Evolutionary conservation across 2,797 vertebrate genomes (phyloP).

Genomic region (Threskiornis aethiopicus): DNA sequence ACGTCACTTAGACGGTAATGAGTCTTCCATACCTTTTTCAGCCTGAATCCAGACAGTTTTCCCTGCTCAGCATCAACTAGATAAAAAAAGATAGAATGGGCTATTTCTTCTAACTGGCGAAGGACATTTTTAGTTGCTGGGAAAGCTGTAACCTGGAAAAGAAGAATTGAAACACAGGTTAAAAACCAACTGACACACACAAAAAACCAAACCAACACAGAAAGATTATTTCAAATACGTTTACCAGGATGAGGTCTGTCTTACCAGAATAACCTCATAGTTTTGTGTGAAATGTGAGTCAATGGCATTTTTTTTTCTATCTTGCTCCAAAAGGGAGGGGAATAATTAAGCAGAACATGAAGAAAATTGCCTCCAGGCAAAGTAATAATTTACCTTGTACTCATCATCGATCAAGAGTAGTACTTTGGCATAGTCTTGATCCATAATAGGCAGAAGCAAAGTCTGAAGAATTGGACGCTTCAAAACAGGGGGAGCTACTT

Average conservation of each 20-base stretch:
- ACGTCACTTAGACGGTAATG: no score
- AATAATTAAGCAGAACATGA: not conserved
- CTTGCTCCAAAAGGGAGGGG: not conserved
- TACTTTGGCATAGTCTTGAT: slow-evolving; percentile 96
- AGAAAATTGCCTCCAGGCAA: not conserved
- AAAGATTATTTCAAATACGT: not conserved
- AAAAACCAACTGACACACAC: not conserved
- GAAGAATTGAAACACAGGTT: not conserved
- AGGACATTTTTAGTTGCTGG: slow-evolving; percentile 93
- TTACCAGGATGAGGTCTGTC: not conserved
- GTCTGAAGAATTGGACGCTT: slow-evolving; percentile 90
- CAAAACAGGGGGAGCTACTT: slow-evolving; percentile 85
- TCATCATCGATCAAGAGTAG: slow-evolving; percentile 91
- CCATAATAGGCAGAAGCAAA: slow-evolving; percentile 91
- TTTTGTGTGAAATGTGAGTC: not conserved
- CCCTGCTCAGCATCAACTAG: slow-evolving; percentile 88
- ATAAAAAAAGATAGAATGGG: slow-evolving; percentile 91
- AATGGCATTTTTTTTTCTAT: not conserved
- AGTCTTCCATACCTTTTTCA: slow-evolving; percentile 81
- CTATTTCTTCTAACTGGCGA: slow-evolving; percentile 91
- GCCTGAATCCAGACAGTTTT: slow-evolving; percentile 87
- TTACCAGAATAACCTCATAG: not conserved
- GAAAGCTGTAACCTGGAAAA: slow-evolving; percentile 88
- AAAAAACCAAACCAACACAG: not conserved
- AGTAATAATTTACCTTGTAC: slow-evolving; percentile 83